These are phyloP conservation scores for Rhynchophorus ferrugineus DNA, from an alignment of 1,140 invertebrate genomes.

Conservation along the genomic window DNA sequence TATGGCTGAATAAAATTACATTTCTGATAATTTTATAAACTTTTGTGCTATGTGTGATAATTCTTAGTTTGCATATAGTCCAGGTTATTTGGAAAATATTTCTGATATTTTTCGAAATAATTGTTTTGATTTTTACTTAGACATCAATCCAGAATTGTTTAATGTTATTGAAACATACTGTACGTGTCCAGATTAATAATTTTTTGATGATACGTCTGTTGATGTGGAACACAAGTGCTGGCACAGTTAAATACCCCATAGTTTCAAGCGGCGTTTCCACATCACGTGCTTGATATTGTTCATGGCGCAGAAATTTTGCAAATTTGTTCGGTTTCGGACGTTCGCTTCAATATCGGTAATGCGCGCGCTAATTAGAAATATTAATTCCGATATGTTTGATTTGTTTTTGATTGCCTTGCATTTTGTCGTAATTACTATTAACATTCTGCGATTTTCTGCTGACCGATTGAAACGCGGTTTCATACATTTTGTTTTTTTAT, in stretches of 20 bases:
- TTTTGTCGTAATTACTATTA: conserved; percentile 20
- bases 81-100: too few species aligned
- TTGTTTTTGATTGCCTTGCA: conserved; percentile 25
- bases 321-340: conserved; percentile 10
- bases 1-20: too few species aligned
- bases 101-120: too few species aligned
- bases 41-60: too few species aligned
- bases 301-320: conserved; percentile 12
- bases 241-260: not conserved
- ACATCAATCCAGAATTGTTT: too few species aligned
- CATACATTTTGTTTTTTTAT: conserved; percentile 5
- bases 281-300: conserved; percentile 8
- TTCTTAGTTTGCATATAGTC: too few species aligned
- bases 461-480: conserved; percentile 1
- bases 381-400: conserved; percentile 23
- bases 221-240: not conserved
- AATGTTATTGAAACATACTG: too few species aligned
- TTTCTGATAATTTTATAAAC: too few species aligned
- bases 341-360: conserved; percentile 5
- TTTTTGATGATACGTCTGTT: too few species aligned
- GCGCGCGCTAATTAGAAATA: conserved; percentile 15
- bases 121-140: too few species aligned
- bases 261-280: not conserved
- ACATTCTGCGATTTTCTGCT: conserved; percentile 5
- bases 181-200: too few species aligned